Conservation (phyloP, 2,113 vertebrate genomes). For the Forbesichthys agassizii region DNA sequence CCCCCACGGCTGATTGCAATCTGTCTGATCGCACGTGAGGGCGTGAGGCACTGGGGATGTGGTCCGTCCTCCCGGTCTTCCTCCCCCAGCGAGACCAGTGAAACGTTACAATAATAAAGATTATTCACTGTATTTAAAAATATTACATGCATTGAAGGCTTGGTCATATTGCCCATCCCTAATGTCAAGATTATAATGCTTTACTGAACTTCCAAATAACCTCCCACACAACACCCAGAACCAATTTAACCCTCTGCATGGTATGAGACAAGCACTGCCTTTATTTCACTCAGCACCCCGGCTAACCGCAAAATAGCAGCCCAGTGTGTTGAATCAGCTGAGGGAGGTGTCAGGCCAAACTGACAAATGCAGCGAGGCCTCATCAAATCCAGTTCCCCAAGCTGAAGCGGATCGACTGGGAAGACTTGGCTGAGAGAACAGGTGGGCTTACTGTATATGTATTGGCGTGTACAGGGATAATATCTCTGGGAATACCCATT, state of each 20-base stretch:
- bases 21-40: too few relatives aligned
- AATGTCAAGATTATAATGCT: conserved; percentile 22
- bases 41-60: too few relatives aligned
- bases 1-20: too few relatives aligned
- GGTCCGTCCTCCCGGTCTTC: too few relatives aligned
- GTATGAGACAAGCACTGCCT: conserved; percentile 15
- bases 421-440: neutral
- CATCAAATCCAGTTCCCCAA: neutral
- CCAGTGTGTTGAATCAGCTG: conserved; percentile 22
- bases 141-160: neutral
- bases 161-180: neutral
- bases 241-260: conserved; percentile 46
- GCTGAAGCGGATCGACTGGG: conserved; percentile 29
- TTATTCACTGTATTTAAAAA: conserved; percentile 4
- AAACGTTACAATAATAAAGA: too few relatives aligned
- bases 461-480: neutral
- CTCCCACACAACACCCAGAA: conserved; percentile 16
- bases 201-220: conserved; percentile 24
- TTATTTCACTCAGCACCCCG: conserved; percentile 31
- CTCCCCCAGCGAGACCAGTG: too few relatives aligned
- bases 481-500: neutral
- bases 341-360: conserved; percentile 22
- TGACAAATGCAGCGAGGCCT: conserved; percentile 12
- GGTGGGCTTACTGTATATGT: neutral
- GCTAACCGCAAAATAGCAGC: conserved; percentile 20